phyloP scores from a whole-genome alignment of 2,888 invertebrate genomes.

The Arctia plantaginis region DNA sequence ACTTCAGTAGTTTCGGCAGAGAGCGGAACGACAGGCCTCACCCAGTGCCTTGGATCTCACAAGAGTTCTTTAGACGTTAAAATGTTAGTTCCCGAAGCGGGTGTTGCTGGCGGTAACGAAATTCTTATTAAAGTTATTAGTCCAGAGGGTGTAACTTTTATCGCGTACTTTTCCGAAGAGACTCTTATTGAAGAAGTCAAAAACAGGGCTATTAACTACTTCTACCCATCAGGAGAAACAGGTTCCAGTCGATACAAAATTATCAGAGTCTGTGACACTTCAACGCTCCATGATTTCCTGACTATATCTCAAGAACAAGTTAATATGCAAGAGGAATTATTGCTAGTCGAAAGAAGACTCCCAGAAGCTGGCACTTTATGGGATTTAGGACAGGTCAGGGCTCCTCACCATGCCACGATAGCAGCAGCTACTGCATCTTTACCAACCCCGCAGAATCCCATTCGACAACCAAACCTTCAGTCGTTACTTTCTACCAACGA shows the following conservation, averaged over 20 bases:
- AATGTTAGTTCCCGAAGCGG: constrained; percentile 76
- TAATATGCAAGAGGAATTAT: constrained; percentile 72
- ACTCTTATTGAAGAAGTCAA: constrained; percentile 79
- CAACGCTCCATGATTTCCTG: constrained; percentile 76
- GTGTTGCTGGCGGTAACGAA: constrained; percentile 60
- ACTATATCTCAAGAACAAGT: constrained; percentile 76
- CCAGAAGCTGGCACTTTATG: constrained; percentile 78
- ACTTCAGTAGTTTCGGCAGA: not conserved
- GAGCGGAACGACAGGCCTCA: not conserved
- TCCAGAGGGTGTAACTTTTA: constrained; percentile 75
- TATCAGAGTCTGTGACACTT: constrained; percentile 73
- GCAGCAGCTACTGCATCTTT: constrained; percentile 78
- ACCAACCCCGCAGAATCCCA: constrained; percentile 66
- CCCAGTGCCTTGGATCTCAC: not conserved
- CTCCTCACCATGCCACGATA: constrained; percentile 74
- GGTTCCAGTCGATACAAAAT: constrained; percentile 75
- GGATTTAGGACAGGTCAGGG: constrained; percentile 78
- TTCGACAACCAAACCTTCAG: constrained; percentile 78
- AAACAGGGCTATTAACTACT: constrained; percentile 73
- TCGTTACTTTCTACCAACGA: constrained; percentile 80
- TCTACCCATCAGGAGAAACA: constrained; percentile 76
- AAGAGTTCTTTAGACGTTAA: constrained; percentile 18
- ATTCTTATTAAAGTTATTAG: constrained; percentile 75
- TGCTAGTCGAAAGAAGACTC: constrained; percentile 72
- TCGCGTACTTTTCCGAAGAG: constrained; percentile 72